Evolutionary conservation across 2,113 vertebrate genomes (phyloP), one percentile per base, ranked within the genome.

Genomic region (Carassius gibelio): DNA sequence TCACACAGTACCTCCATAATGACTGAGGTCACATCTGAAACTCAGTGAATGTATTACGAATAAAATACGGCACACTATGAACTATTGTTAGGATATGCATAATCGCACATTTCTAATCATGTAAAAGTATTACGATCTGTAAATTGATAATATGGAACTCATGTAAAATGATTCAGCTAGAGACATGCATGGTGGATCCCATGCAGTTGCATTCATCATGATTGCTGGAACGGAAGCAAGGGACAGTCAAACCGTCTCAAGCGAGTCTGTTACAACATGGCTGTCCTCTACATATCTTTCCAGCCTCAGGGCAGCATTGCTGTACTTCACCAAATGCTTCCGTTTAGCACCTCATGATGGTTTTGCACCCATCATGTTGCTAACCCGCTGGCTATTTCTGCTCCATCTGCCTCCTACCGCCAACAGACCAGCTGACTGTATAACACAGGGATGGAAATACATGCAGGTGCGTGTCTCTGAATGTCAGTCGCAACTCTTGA

Each of bases 331-430:
- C 36, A 82, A 66, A 55, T 21, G 55, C 34, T 57, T 45, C 59
- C 72, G 26, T 86, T 75, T 85, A 71, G 80, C 72, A 75, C 71
- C 68, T 55, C 72, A 62, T 75, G 48, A 75, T 80, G 55, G 62
- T 85, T 74, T 61, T 61, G 8, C 38, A 71, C 42, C 48, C 74
- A n/a, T 83, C 75, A 81, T 61, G 82, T 52, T 23, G 81, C 34
- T 30, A 81, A 81, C 78, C 69, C 36, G 34, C 38, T 85, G 80
- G 72, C 81, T 81, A 9, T 76, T 83, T 72, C 83, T 55, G 83
- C 21, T 84, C 90, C 90, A 90, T 92, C 91, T 91, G 90, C 85
- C 81, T 83, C 50, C 74, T 61, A 55, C 45, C 83, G 78, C 88
- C 82, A 88, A 87, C 66, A 81, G 84, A 78, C 81, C 57, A 34